phyloP scores from a whole-genome alignment of 30 jellyfish, hydroid and myxozoan genomes.

The Nemopilema nomurai region DNA sequence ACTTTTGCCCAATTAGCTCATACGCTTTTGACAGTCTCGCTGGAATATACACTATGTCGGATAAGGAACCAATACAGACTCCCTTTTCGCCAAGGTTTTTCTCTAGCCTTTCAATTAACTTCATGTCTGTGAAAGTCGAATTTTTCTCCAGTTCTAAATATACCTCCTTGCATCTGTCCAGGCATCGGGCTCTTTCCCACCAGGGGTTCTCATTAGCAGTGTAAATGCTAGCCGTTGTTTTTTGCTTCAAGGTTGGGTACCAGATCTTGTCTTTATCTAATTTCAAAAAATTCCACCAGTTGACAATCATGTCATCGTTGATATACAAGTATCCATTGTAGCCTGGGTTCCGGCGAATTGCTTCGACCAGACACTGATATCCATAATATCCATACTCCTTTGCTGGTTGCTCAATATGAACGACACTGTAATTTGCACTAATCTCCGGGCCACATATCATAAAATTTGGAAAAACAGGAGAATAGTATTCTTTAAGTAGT shows the following conservation, averaged over 20 bases:
- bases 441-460: conserved; percentile 54
- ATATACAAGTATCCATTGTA: conserved; percentile 53
- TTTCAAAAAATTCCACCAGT: conserved; percentile 66
- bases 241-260: not conserved
- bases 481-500: conserved; percentile 3
- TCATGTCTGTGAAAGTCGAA: not conserved
- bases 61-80: conserved; percentile 26
- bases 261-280: conserved; percentile 32
- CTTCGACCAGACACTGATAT: conserved; percentile 59
- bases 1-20: conserved; percentile 9
- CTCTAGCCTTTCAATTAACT: not conserved
- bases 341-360: conserved; percentile 55
- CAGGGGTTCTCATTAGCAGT: not conserved
- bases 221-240: not conserved
- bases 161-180: conserved; percentile 21
- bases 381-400: conserved; percentile 48
- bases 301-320: conserved; percentile 66
- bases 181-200: conserved; percentile 37
- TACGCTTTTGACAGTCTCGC: conserved; percentile 18
- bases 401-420: conserved; percentile 2
- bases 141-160: not conserved
- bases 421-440: not conserved
- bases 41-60: conserved; percentile 59
- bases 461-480: conserved; percentile 28
- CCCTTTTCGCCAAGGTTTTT: conserved; percentile 4